phyloP scores from a whole-genome alignment of 2,888 invertebrate species.

The Corythucha ciliata region DNA sequence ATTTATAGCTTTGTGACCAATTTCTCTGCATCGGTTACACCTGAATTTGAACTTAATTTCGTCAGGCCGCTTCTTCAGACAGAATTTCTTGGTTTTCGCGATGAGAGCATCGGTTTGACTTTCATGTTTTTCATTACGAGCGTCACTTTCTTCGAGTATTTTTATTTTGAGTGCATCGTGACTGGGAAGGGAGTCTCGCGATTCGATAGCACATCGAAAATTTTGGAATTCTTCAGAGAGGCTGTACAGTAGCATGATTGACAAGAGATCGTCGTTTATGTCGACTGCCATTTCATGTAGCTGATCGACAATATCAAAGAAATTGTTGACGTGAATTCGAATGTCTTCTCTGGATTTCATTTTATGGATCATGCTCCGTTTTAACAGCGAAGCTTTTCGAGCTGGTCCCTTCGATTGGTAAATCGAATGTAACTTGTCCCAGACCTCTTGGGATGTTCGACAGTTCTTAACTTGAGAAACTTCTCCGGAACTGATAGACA shows the following conservation, averaged over 20 bases:
- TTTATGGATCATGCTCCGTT: not conserved
- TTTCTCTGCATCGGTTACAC: constrained; percentile 5
- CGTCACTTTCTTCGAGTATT: constrained; percentile 10
- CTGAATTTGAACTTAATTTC: too few relatives aligned
- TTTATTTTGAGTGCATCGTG: constrained; percentile 1
- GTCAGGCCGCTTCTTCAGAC: too few relatives aligned
- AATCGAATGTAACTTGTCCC: not conserved
- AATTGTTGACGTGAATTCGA: not conserved
- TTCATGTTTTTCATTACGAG: not conserved
- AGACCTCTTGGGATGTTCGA: not conserved
- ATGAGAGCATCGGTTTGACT: constrained; percentile 2
- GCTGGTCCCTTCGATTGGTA: not conserved
- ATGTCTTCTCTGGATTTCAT: constrained; percentile 2
- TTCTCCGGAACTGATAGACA: not conserved
- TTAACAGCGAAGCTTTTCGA: constrained; percentile 1
- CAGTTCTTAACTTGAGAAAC: not conserved
- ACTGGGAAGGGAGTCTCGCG: constrained; percentile 4
- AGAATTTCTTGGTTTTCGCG: constrained; percentile 1
- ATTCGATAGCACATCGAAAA: constrained; percentile 8
- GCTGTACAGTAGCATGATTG: constrained; percentile 12
- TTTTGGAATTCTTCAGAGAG: constrained; percentile 1
- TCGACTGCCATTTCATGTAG: not conserved
- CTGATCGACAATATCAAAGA: constrained; percentile 2
- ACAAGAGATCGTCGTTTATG: not conserved
- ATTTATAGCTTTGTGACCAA: constrained; percentile 3